Evolutionary conservation across 2,797 vertebrate species (phyloP), one percentile per base, ranked within the genome.

Genomic region (Remorina albescens): DNA sequence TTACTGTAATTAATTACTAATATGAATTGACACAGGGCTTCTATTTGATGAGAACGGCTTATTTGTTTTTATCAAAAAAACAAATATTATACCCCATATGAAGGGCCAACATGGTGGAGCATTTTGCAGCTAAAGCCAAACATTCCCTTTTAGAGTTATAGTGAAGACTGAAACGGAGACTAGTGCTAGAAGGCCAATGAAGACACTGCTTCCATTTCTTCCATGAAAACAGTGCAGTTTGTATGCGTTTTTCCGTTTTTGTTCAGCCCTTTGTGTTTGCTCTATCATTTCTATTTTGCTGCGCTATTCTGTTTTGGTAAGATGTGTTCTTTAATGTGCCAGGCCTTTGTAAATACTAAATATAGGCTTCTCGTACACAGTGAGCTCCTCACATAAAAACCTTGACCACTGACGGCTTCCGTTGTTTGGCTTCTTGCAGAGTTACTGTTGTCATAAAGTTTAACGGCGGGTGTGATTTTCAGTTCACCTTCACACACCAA

Each of bases 401-500:
- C 61, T 64, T 51, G 47, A 26, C 23, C 26, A 23, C 36, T 21
- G 36, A 42, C 50, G 16, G 39, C 19, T 36, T 34, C 13, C 30
- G 12, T 42, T n/a, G 26, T 18, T 8, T 55, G 3, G n/a, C 26
- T 57, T 16, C 26, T 59, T n/a, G n/a, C 66, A 62, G 9, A 50
- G 37, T 61, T 57, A 28, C 37, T 55, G 42, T 26, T 47, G 37
- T 69, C 57, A 34, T 53, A 23, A 36, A 44, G 59, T 60, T 72
- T 64, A 59, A 77, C 69, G 62, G 39, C 1, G 39, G 58, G 72
- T 58, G 66, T 23, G 28, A 19, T 57, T 58, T 67, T 67, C 49
- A 51, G n/a, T 56, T 81, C 51, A 55, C 74, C 63, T 62, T 53
- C 74, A 76, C 61, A 72, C 51, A 60, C 36, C 59, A 66, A 61